Evolutionary conservation across 2,888 invertebrate species (phyloP), one percentile per base, ranked within the genome.

Genomic region (Oscheius sp.): DNA sequence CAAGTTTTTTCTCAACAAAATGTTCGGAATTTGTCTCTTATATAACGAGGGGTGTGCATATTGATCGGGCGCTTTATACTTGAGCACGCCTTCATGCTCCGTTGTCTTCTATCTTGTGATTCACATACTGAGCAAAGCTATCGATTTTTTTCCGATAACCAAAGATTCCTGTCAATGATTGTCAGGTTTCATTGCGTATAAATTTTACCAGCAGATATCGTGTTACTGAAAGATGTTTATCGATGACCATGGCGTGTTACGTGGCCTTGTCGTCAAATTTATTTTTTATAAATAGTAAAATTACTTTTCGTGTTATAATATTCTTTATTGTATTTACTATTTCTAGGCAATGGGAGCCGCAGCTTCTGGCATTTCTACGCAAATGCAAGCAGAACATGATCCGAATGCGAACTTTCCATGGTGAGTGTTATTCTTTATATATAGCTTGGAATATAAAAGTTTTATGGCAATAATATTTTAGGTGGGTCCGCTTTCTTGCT

Each of bases 381-480:
- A 81, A 71, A 84, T 84, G 84, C 82, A 81, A 69, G 78, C 80
- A 26, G 83, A 84, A 67, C 84, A 84, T 69, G 83, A 84, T 73
- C 82, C 83, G 38, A 82, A 81, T 63, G 83, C 83, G 28, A 72
- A 73, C 28, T 82, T 80, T 50, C 78, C 79, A 38, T 82, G 77
- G 78, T 76, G 12, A 32, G 47, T 24, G 22, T 17, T 4, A n/a
- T 36, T 36, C 12, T 57, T 57, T 36, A 41, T 6, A 14, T 28
- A 28, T 41, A 6, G 14, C 3, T 41, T 17, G n/a, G n/a, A 41
- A 4, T 12, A 6, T 51, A 24, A 12, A 8, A 17, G 17, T 8
- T 45, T 6, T 17, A 17, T 45, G 45, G n/a, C n/a, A n/a, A n/a
- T n/a, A n/a, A n/a, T n/a, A n/a, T n/a, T 74, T 22, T 59, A 78